phyloP scores from a whole-genome alignment of 2,888 invertebrate genomes.

The Mythimna albipuncta region DNA sequence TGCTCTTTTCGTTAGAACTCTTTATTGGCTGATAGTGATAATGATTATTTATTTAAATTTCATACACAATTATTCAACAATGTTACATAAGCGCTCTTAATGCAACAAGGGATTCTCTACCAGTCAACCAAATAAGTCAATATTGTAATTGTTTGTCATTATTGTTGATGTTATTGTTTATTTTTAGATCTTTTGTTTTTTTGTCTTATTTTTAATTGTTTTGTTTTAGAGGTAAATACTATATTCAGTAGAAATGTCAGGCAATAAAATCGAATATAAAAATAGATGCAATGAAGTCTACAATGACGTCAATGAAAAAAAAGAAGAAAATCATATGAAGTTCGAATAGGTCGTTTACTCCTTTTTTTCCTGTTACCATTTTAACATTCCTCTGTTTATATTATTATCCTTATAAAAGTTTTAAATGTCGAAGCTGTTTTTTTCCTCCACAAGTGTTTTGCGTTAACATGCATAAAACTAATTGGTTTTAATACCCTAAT shows the following conservation, averaged over 20 bases:
- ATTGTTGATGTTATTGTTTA: no score
- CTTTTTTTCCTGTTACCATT: conserved; percentile 25
- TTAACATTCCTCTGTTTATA: conserved; percentile 12
- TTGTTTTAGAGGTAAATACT: no score
- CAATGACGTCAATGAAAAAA: conserved; percentile 1
- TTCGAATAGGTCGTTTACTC: not conserved
- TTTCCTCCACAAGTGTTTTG: conserved; percentile 39
- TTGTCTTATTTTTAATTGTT: not conserved
- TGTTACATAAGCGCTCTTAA: no score
- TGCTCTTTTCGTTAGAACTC: not conserved
- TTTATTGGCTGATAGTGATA: not conserved
- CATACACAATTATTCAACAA: no score
- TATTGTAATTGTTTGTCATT: no score
- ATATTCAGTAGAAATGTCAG: not conserved
- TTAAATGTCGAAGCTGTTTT: conserved; percentile 60
- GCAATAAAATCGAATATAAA: not conserved
- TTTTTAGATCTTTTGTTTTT: no score
- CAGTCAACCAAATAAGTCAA: no score
- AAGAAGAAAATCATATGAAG: conserved; percentile 10
- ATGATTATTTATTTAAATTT: no score
- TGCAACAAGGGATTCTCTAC: no score
- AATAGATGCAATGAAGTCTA: not conserved
- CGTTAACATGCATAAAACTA: conserved; percentile 49
- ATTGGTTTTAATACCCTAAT: conserved; percentile 47
- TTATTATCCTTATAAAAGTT: conserved; percentile 37